Evolutionary conservation across 2,797 vertebrate genomes (phyloP), one percentile per base, ranked within the genome.

Genomic region (Morus bassanus): DNA sequence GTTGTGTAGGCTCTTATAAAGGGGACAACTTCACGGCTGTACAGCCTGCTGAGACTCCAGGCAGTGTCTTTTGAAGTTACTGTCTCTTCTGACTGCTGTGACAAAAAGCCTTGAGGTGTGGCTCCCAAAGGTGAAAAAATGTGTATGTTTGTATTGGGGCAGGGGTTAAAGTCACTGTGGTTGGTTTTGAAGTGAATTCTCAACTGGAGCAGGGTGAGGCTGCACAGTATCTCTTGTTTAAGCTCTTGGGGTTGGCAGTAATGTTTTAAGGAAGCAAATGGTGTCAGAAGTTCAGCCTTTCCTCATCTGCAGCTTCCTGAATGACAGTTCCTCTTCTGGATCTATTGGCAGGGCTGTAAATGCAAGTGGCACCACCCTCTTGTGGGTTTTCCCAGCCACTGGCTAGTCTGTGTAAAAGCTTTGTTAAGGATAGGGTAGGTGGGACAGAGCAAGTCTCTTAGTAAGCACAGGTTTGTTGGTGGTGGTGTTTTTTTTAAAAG

Each of bases 51-150:
- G 73, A 28, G 31, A 28, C 75, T 64, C n/a, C 45, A n/a, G 53
- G 31, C 48, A 39, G 11, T 12, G 7, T 54, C n/a, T 33, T 33
- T 72, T 19, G 27, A 35, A 69, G 25, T 31, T 37, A 22, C 16
- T 65, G 12, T 27, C 8, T 50, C n/a, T 50, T 70, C 19, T 67
- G 56, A 13, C 13, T 84, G 69, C 77, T 64, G 14, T 64, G 14
- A 33, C 30, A 37, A 67, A 53, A 39, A 37, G 4, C 27, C 57
- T 64, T 19, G 53, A 79, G 54, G 23, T 14, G 4, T 0, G 0
- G 13, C 13, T 82, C 21, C 33, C 10, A 74, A 0, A 4, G 3
- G 25, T 35, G 45, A n/a, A 50, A 64, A 61, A 76, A 57, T 6
- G 6, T 2, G 5, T 46, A 4, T 61, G 1, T 7, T 73, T 73